A percentile compares a stretch with the other conserved stretches of the same genome.
These are phyloP conservation scores for Acanthosepion lycidas DNA, from an alignment of 2,888 invertebrate species.

Conservation along the genomic window DNA sequence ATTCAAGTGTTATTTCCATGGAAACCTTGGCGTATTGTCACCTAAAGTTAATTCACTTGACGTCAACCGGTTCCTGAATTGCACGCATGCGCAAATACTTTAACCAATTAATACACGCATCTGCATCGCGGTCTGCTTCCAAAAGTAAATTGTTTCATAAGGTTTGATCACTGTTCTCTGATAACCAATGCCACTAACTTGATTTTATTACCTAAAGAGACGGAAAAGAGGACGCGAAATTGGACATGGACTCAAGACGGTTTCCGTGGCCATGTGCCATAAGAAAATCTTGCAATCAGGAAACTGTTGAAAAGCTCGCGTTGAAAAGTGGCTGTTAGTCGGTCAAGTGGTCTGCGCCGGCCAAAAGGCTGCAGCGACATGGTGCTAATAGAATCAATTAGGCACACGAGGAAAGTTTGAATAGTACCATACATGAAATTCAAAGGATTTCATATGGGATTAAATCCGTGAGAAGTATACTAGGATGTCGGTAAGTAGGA, in stretches of 20 bases:
- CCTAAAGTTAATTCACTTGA: neutral
- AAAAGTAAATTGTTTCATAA: neutral
- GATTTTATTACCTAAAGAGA: neutral
- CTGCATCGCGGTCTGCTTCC: neutral
- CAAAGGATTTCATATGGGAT: neutral
- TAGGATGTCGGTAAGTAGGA: neutral
- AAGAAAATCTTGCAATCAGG: neutral
- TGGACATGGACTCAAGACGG: neutral
- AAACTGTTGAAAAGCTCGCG: neutral
- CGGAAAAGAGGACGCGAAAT: neutral
- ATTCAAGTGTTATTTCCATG: neutral
- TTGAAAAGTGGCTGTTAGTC: neutral
- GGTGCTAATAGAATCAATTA: constrained; percentile 33
- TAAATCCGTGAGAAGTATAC: neutral
- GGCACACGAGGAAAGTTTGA: neutral
- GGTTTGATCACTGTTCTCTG: neutral
- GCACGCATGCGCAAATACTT: neutral
- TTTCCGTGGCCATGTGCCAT: neutral
- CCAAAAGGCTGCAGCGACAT: neutral
- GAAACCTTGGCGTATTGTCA: neutral
- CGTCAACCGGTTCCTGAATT: neutral
- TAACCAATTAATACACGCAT: neutral
- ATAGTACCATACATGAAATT: neutral
- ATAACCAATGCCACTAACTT: neutral
- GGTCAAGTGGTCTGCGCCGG: neutral